Evolutionary conservation across 2,797 vertebrate genomes (phyloP).

Genomic region (Craterocephalus amniculus): DNA sequence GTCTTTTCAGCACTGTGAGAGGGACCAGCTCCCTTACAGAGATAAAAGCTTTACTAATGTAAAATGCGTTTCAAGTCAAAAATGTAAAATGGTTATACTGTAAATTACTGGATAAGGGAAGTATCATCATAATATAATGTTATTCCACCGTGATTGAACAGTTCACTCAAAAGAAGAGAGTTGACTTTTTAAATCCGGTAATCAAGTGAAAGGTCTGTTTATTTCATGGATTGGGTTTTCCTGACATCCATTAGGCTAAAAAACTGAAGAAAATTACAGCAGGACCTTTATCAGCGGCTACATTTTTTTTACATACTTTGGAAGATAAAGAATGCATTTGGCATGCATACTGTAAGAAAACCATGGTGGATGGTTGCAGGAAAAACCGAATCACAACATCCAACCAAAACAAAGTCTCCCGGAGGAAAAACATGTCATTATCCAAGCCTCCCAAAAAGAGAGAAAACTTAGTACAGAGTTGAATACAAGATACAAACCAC

Average conservation of each 20-base stretch:
- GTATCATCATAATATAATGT: too few relatives aligned
- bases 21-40: too few relatives aligned
- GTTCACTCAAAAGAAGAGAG: too few relatives aligned
- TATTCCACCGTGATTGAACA: too few relatives aligned
- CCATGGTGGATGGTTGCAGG: neutral
- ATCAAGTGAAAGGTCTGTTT: neutral
- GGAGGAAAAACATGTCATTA: conserved; percentile 1
- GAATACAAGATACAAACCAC: neutral
- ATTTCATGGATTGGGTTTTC: neutral
- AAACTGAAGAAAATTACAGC: too few relatives aligned
- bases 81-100: too few relatives aligned
- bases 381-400: neutral
- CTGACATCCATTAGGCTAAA: neutral
- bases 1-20: too few relatives aligned
- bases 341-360: neutral
- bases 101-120: too few relatives aligned
- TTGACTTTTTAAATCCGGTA: neutral
- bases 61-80: too few relatives aligned
- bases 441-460: neutral
- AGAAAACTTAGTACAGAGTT: neutral
- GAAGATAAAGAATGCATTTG: neutral
- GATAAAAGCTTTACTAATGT: too few relatives aligned
- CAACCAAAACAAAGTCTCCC: conserved; percentile 1
- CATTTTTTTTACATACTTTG: conserved; percentile 2
- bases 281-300: neutral